phyloP scores from a whole-genome alignment of 1,140 invertebrate species.

The Portunus trituberculatus region DNA sequence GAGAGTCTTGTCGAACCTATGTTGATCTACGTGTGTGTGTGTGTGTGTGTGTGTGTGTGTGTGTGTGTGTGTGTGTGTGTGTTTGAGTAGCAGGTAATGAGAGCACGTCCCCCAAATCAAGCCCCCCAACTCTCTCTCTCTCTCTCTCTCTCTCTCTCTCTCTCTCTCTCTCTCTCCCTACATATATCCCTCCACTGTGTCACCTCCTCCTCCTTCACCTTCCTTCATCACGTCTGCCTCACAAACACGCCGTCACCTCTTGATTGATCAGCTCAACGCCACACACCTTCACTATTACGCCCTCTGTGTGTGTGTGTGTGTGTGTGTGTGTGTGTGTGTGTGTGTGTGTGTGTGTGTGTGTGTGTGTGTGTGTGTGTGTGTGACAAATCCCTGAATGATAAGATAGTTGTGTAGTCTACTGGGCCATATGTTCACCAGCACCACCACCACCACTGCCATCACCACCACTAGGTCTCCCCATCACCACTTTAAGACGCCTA shows the following conservation, averaged over 20 bases:
- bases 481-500: too few relatives aligned
- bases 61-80: too few relatives aligned
- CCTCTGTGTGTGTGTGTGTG: background rate
- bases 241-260: background rate
- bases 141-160: too few relatives aligned
- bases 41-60: too few relatives aligned
- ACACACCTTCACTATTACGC: background rate
- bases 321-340: background rate
- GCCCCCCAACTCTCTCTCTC: too few relatives aligned
- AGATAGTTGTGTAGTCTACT: too few relatives aligned
- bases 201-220: background rate
- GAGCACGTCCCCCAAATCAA: too few relatives aligned
- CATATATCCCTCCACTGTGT: background rate
- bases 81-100: too few relatives aligned
- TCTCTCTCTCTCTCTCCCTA: too few relatives aligned
- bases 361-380: background rate
- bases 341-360: slow-evolving; percentile 9
- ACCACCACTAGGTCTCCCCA: background rate
- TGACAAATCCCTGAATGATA: background rate
- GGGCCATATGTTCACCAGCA: background rate
- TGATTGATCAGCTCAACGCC: background rate
- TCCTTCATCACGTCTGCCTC: background rate
- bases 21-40: too few relatives aligned
- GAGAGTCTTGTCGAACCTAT: background rate
- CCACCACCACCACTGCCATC: background rate